These are phyloP conservation scores for Melozone crissalis DNA, from an alignment of 2,113 vertebrate species.

Conservation along the genomic window DNA sequence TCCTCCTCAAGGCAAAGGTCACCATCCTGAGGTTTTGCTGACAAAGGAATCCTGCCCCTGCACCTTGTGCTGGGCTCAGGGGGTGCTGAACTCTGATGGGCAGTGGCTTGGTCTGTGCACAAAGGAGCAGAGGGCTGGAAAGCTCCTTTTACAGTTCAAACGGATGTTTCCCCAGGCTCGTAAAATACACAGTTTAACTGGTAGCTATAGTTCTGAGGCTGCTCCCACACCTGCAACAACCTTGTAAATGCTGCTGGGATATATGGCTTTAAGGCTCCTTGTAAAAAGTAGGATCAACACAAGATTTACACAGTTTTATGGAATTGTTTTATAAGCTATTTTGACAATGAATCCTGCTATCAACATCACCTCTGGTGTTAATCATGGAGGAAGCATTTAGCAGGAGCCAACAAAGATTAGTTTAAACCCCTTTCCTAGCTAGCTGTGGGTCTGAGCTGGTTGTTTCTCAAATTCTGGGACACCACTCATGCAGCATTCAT, in stretches of 20 bases:
- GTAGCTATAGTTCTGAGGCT: conserved; percentile 66
- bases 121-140: conserved; percentile 10
- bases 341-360: conserved; percentile 72
- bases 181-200: conserved; percentile 71
- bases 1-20: conserved; percentile 34
- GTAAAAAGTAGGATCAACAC: conserved; percentile 74
- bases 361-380: conserved; percentile 57
- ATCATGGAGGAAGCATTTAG: conserved; percentile 48
- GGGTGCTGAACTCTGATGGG: background rate
- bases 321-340: conserved; percentile 70
- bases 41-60: conserved; percentile 6
- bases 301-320: conserved; percentile 75
- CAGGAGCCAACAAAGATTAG: background rate
- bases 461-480: background rate
- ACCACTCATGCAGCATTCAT: background rate
- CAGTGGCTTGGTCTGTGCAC: background rate
- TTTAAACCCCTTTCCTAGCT: background rate
- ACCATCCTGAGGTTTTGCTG: background rate
- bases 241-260: conserved; percentile 68
- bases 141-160: conserved; percentile 52
- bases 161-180: conserved; percentile 72
- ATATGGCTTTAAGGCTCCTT: conserved; percentile 63
- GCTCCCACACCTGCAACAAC: conserved; percentile 74
- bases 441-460: background rate
- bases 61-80: background rate